Evolutionary conservation across 2,113 vertebrate genomes (phyloP).

Genomic region (Lota lota): DNA sequence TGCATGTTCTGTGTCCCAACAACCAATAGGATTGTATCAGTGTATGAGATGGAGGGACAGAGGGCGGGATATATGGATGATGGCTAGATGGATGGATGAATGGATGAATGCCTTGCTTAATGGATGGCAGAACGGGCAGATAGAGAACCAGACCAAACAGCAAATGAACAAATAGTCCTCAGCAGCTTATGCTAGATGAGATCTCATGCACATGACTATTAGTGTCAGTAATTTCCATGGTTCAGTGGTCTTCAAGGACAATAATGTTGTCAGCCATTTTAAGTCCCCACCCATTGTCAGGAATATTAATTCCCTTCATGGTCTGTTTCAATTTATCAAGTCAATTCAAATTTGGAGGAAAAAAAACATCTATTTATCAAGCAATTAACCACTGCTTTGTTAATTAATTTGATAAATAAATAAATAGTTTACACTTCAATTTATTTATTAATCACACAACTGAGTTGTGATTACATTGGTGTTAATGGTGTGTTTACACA

Average conservation of each 20-base stretch:
- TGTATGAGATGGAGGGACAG: slow-evolving; percentile 7
- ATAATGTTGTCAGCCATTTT: slow-evolving; percentile 30
- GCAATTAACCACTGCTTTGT: no score
- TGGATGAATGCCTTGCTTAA: slow-evolving; percentile 57
- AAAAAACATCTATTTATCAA: no score
- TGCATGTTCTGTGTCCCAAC: not conserved
- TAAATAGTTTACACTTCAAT: slow-evolving; percentile 24
- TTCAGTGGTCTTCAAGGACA: slow-evolving; percentile 38
- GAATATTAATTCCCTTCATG: no score
- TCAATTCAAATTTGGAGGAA: no score
- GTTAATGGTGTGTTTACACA: no score
- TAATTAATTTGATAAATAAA: not conserved
- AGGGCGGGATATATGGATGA: slow-evolving; percentile 20
- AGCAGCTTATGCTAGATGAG: slow-evolving; percentile 39
- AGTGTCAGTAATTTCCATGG: slow-evolving; percentile 48
- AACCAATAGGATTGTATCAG: not conserved
- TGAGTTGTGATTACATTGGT: no score
- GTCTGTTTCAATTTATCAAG: no score
- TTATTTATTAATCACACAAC: not conserved
- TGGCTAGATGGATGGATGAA: slow-evolving; percentile 44
- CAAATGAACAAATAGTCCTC: slow-evolving; percentile 58
- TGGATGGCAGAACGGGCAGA: slow-evolving; percentile 39
- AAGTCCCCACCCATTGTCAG: not conserved
- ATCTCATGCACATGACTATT: slow-evolving; percentile 33
- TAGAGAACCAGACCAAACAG: slow-evolving; percentile 53